These are phyloP conservation scores for Brachynemurus nebulosus DNA, from an alignment of 2,888 invertebrate genomes.

Conservation along the genomic window DNA sequence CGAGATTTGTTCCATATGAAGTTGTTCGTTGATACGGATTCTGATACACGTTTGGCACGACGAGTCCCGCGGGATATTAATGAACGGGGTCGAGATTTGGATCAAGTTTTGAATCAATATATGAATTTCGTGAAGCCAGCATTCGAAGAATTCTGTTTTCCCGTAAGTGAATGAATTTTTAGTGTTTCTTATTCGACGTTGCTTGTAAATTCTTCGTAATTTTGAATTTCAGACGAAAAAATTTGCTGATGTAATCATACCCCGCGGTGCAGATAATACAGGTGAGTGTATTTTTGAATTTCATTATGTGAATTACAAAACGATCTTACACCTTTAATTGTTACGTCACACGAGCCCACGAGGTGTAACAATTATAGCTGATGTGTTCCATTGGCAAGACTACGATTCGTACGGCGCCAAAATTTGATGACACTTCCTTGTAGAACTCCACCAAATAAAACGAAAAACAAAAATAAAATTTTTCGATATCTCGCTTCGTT, in stretches of 20 bases:
- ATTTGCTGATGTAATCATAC: conserved; percentile 99
- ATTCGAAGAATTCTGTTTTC: conserved; percentile 97
- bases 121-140: conserved; percentile 99
- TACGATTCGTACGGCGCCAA: too few species aligned
- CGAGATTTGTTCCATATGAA: conserved; percentile 97
- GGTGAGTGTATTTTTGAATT: too few species aligned
- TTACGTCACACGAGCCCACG: too few species aligned
- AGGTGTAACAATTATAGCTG: too few species aligned
- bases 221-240: conserved; percentile 79
- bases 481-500: too few species aligned
- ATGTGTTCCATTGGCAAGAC: too few species aligned
- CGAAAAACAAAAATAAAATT: too few species aligned
- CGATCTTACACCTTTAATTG: too few species aligned
- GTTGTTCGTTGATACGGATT: conserved; percentile 97
- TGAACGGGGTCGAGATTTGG: conserved; percentile 85
- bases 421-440: too few species aligned
- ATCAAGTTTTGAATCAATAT: conserved; percentile 90
- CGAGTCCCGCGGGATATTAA: conserved; percentile 93
- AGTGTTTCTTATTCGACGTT: neutral
- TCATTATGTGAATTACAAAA: too few species aligned
- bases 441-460: too few species aligned
- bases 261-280: conserved; percentile 93
- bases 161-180: conserved; percentile 45
- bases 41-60: conserved; percentile 90
- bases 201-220: conserved; percentile 12